phyloP scores from a whole-genome alignment of 2,888 invertebrate species.

The Phrixothrix hirtus region DNA sequence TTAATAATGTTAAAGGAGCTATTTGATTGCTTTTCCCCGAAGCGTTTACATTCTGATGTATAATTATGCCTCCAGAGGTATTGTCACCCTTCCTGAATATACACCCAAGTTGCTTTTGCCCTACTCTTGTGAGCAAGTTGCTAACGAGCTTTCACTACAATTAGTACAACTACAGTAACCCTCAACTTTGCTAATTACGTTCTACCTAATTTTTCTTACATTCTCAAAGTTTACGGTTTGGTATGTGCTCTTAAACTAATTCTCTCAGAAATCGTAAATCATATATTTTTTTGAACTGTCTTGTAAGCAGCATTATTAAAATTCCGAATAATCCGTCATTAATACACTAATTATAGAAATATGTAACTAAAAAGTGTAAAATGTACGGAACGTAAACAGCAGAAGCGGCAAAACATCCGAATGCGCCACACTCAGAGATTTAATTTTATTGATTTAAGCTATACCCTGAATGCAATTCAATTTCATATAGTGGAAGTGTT shows the following conservation, averaged over 20 bases:
- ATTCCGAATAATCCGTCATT: no score
- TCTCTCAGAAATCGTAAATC: no score
- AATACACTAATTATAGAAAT: no score
- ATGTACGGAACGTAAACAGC: background rate
- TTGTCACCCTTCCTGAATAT: conserved; percentile 17
- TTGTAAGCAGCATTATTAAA: no score
- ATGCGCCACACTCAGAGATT: background rate
- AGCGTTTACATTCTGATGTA: conserved; percentile 12
- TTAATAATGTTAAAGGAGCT: conserved; percentile 4
- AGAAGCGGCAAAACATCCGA: background rate
- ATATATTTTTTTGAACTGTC: no score
- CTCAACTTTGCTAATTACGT: conserved; percentile 13
- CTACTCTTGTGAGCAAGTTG: conserved; percentile 9
- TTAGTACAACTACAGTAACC: conserved; percentile 18
- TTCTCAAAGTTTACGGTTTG: no score
- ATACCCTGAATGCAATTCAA: conserved; percentile 12
- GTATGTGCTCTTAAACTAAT: no score
- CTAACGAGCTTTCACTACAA: conserved; percentile 24
- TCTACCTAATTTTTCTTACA: background rate
- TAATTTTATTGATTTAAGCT: conserved; percentile 7
- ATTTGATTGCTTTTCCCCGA: conserved; percentile 13
- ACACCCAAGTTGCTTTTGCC: conserved; percentile 13
- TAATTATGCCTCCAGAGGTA: conserved; percentile 15
- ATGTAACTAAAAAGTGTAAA: no score
- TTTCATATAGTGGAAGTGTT: conserved; percentile 7